These are phyloP conservation scores for Chaetogeoica ovagalla DNA, from an alignment of 2,888 invertebrate species.

Conservation along the genomic window DNA sequence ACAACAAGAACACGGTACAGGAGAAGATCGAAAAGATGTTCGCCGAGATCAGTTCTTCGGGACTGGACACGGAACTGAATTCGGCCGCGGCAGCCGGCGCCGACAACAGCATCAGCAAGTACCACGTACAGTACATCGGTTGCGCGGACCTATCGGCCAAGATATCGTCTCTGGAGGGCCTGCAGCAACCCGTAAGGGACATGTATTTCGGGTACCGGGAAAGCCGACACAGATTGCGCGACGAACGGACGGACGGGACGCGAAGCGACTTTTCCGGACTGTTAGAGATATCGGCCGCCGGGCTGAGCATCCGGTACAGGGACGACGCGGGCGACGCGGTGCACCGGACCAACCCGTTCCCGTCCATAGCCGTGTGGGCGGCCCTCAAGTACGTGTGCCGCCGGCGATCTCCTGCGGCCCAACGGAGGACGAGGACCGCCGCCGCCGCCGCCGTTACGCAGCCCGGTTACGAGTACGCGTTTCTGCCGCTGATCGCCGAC, in stretches of 20 bases:
- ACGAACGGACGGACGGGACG: no score
- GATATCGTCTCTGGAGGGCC: constrained; percentile 78
- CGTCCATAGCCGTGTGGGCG: constrained; percentile 91
- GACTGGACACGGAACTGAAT: constrained; percentile 50
- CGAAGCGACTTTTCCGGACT: constrained; percentile 52
- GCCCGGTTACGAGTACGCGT: constrained; percentile 70
- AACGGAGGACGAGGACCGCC: constrained; percentile 30
- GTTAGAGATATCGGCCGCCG: constrained; percentile 70
- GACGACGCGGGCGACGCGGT: constrained; percentile 35
- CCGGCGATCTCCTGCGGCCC: constrained; percentile 57
- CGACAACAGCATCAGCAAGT: constrained; percentile 56
- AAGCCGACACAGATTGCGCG: constrained; percentile 15
- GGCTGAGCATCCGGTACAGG: constrained; percentile 64
- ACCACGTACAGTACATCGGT: constrained; percentile 76
- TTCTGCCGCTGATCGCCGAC: constrained; percentile 81
- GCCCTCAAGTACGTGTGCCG: constrained; percentile 82
- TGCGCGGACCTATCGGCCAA: constrained; percentile 74
- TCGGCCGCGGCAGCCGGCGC: background rate
- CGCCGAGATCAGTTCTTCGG: constrained; percentile 60
- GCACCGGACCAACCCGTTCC: constrained; percentile 73
- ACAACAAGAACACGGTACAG: constrained; percentile 63
- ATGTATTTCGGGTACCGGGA: constrained; percentile 63
- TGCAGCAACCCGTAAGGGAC: constrained; percentile 78
- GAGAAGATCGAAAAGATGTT: constrained; percentile 86
- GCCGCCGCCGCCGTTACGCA: constrained; percentile 57